Conservation (phyloP, 2,888 invertebrate species). For the Dolichomitus sp. region DNA sequence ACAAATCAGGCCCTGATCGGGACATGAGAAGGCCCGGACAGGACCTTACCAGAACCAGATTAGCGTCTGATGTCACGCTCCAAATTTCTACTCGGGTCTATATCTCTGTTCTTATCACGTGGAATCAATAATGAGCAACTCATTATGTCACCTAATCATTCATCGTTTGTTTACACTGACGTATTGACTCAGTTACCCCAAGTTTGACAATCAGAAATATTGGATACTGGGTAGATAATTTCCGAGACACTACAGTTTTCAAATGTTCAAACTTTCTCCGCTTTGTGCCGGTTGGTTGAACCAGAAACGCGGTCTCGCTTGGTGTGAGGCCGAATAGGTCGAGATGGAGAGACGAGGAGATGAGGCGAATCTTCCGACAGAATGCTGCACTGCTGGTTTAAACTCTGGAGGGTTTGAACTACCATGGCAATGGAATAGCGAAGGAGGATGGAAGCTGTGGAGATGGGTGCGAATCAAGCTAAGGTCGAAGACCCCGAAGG, state of each 20-base stretch:
- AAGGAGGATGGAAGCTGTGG: constrained; percentile 4
- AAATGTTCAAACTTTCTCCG: constrained; percentile 44
- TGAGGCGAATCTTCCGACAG: constrained; percentile 59
- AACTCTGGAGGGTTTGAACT: background rate
- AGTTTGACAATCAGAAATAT: constrained; percentile 35
- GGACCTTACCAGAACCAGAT: too few species aligned
- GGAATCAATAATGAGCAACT: too few species aligned
- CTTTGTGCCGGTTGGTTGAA: constrained; percentile 47
- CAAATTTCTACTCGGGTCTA: too few species aligned
- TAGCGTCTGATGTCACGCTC: too few species aligned
- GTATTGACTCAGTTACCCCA: background rate
- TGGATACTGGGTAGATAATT: constrained; percentile 34
- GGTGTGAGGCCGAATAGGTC: constrained; percentile 23
- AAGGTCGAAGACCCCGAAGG: constrained; percentile 1
- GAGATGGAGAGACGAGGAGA: constrained; percentile 47
- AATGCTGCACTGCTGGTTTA: constrained; percentile 31
- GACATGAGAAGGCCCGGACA: too few species aligned
- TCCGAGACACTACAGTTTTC: background rate
- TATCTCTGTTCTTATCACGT: too few species aligned
- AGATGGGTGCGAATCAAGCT: background rate
- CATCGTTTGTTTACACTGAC: too few species aligned
- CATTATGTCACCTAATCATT: too few species aligned
- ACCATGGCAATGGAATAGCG: background rate
- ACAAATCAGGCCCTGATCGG: too few species aligned
- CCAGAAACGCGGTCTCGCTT: constrained; percentile 53